phyloP scores from a whole-genome alignment of 2,888 invertebrate genomes.

The Candidula unifasciata region DNA sequence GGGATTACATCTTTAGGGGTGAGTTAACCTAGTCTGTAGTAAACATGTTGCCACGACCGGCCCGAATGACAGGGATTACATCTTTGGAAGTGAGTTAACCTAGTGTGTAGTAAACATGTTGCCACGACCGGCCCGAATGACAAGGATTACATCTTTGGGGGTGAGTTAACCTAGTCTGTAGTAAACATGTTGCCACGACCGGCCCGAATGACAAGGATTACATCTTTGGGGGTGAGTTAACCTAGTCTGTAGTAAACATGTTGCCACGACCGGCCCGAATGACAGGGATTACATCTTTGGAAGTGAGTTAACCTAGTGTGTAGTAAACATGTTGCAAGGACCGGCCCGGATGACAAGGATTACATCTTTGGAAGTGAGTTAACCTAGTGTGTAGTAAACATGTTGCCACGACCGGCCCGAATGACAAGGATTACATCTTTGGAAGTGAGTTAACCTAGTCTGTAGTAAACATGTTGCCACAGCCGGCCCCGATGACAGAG shows the following conservation, averaged over 20 bases:
- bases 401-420: constrained; percentile 1
- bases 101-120: no score
- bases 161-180: no score
- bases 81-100: constrained; percentile 44
- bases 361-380: constrained; percentile 44
- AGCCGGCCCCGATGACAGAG: constrained; percentile 42
- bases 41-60: not conserved
- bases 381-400: no score
- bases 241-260: no score
- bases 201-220: constrained; percentile 41
- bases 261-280: constrained; percentile 16
- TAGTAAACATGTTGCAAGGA: not conserved
- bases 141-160: constrained; percentile 41
- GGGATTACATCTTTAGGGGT: constrained; percentile 44
- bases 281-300: constrained; percentile 44
- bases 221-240: constrained; percentile 43
- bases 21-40: no score
- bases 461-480: not conserved
- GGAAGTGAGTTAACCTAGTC: no score
- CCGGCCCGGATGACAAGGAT: constrained; percentile 39
- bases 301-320: no score
- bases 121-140: constrained; percentile 31
- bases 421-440: constrained; percentile 41
- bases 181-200: not conserved
- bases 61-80: constrained; percentile 38